phyloP scores from a whole-genome alignment of 2,797 vertebrate genomes.

The Acanthurus leucopareius region DNA sequence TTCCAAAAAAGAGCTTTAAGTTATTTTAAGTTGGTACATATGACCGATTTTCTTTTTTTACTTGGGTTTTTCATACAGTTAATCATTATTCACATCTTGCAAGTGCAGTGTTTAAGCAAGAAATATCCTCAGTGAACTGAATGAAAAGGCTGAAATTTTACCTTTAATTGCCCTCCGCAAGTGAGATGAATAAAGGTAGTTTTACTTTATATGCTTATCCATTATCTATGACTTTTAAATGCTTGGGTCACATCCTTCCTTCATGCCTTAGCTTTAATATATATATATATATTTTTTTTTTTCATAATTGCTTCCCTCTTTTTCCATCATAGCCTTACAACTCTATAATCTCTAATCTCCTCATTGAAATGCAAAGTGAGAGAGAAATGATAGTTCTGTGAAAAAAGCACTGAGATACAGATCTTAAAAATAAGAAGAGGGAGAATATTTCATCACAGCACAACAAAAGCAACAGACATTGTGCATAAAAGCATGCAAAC shows the following conservation, averaged over 20 bases:
- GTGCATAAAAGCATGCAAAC: not conserved
- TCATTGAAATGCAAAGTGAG: conserved; percentile 26
- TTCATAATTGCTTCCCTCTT: conserved; percentile 2
- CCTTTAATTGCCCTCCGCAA: not conserved
- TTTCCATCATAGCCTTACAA: not conserved
- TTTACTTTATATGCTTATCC: not conserved
- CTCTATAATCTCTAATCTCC: conserved; percentile 19
- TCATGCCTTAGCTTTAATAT: not conserved
- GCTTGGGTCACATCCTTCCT: not conserved
- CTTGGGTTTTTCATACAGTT: not conserved
- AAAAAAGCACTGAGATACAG: not conserved
- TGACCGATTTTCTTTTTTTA: conserved; percentile 3
- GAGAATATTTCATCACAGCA: not conserved
- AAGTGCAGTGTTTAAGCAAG: not conserved
- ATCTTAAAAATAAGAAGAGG: not conserved
- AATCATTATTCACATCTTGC: not conserved
- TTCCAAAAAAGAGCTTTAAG: not conserved
- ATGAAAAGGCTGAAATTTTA: not conserved
- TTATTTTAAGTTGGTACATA: not conserved
- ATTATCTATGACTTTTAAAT: conserved; percentile 16
- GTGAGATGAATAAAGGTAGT: not conserved
- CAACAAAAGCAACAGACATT: not conserved
- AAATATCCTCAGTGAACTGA: not conserved
- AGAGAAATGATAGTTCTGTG: not conserved
- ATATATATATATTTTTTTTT: too few species aligned